These are phyloP conservation scores for Drosophila persimilis DNA, from an alignment of 1,140 invertebrate genomes.

Conservation along the genomic window DNA sequence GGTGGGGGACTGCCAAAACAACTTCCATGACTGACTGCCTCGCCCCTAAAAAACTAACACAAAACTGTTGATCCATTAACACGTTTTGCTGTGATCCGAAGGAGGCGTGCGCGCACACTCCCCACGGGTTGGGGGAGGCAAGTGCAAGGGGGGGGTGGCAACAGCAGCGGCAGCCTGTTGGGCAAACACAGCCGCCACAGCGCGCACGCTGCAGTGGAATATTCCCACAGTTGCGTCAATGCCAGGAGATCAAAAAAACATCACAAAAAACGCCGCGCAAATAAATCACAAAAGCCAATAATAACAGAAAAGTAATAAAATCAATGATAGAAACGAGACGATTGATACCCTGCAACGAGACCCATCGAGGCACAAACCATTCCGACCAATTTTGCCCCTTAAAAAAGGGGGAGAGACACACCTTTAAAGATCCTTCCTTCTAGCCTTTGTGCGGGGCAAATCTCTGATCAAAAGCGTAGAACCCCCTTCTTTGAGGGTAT, in stretches of 20 bases:
- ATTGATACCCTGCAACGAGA: no score
- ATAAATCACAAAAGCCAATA: constrained; percentile 58
- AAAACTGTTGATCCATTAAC: constrained; percentile 76
- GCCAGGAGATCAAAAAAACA: constrained; percentile 52
- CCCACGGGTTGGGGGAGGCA: not conserved
- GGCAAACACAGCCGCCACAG: constrained; percentile 47
- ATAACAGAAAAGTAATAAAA: no score
- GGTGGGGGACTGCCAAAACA: constrained; percentile 54
- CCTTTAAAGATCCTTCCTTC: no score
- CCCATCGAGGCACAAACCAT: no score
- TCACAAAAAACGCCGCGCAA: constrained; percentile 63
- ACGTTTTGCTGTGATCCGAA: constrained; percentile 42
- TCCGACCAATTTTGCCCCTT: no score
- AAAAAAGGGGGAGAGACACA: no score
- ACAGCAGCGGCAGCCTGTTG: constrained; percentile 27
- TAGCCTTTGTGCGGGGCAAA: no score
- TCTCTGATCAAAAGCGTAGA: no score
- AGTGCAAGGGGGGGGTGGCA: not conserved
- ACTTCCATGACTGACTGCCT: constrained; percentile 41
- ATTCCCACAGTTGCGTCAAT: constrained; percentile 77
- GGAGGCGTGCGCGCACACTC: constrained; percentile 44
- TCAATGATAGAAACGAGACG: no score
- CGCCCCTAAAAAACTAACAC: constrained; percentile 45
- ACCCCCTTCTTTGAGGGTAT: no score
- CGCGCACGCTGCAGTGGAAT: constrained; percentile 67